Conservation (phyloP, 2,797 vertebrate species). For the Sitta carolinensis region DNA sequence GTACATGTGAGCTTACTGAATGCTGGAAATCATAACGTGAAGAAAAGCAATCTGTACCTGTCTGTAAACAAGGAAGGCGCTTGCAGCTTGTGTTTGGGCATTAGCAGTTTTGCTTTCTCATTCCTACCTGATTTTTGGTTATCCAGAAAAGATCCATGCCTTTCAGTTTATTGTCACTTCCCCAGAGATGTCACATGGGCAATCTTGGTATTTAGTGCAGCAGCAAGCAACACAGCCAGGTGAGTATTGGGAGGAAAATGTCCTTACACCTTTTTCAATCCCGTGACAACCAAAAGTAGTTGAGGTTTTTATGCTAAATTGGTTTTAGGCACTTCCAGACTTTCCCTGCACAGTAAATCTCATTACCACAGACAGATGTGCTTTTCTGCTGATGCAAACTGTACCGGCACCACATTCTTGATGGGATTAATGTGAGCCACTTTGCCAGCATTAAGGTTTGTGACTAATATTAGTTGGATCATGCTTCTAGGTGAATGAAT, state of each 20-base stretch:
- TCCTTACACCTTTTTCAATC: background rate
- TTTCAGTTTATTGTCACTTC: background rate
- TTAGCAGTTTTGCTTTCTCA: background rate
- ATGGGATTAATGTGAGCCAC: background rate
- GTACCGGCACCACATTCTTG: background rate
- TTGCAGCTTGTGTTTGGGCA: background rate
- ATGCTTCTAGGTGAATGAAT: background rate
- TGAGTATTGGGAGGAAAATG: background rate
- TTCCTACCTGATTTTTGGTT: background rate
- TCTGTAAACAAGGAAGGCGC: background rate
- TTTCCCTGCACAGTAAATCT: background rate
- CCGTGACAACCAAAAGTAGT: background rate
- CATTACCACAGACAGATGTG: background rate
- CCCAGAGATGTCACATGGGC: background rate
- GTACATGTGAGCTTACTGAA: background rate
- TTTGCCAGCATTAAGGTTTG: background rate
- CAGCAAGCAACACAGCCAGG: background rate
- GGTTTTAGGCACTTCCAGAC: background rate
- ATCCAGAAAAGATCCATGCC: background rate
- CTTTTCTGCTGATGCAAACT: background rate
- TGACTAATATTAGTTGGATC: background rate
- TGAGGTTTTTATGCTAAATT: background rate
- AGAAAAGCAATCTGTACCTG: background rate
- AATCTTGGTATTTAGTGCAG: background rate
- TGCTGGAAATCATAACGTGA: background rate